These are phyloP conservation scores for Ceyx margarethae DNA, from an alignment of 2,113 vertebrate genomes.

Conservation along the genomic window DNA sequence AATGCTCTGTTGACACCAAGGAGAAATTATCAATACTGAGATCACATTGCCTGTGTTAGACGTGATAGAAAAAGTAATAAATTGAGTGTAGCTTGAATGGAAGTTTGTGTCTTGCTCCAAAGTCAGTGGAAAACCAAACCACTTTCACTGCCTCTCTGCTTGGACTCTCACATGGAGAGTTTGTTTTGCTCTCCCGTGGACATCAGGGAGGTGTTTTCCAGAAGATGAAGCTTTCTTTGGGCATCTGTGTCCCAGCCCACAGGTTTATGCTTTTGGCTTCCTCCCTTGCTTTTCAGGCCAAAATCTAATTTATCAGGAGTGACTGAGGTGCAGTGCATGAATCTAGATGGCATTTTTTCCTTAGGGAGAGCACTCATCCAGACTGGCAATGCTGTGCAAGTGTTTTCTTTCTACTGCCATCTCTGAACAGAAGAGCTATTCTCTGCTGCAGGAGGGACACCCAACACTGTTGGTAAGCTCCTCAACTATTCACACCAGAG, in stretches of 20 bases:
- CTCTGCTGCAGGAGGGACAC: neutral
- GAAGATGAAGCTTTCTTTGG: neutral
- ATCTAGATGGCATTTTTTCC: neutral
- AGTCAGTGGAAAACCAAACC: neutral
- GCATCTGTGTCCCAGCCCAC: neutral
- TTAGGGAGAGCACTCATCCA: neutral
- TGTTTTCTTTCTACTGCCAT: neutral
- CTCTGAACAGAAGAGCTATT: neutral
- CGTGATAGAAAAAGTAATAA: neutral
- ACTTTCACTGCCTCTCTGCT: neutral
- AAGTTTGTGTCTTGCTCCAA: neutral
- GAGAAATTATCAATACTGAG: neutral
- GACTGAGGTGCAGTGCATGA: neutral
- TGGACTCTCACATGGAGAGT: neutral
- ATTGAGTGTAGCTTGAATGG: neutral
- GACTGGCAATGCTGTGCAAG: neutral
- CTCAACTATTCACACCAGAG: neutral
- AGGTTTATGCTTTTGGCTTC: neutral
- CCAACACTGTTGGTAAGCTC: accelerated
- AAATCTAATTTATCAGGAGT: neutral
- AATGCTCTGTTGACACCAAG: neutral
- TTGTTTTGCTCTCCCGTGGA: neutral
- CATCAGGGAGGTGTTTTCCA: neutral
- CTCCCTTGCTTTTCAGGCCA: neutral
- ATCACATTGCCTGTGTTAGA: neutral